Conservation (phyloP, 2,888 invertebrate species). For the Cantharis nigra region DNA sequence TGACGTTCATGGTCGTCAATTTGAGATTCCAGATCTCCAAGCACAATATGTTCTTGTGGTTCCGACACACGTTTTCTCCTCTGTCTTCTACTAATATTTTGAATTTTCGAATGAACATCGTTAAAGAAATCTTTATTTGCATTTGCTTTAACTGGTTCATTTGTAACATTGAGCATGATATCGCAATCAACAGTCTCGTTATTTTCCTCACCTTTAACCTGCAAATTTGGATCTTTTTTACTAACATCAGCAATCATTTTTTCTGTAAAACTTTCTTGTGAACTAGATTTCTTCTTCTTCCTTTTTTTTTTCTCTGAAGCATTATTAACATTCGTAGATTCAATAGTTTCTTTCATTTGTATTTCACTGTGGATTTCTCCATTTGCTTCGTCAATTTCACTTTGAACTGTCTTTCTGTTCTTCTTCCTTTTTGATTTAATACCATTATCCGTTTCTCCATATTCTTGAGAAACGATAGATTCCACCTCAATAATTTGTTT, state of each 20-base stretch:
- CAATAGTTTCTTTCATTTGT: background rate
- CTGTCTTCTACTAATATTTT: background rate
- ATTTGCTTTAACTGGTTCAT: background rate
- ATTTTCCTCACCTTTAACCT: background rate
- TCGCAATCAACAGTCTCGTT: background rate
- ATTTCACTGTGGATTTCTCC: background rate
- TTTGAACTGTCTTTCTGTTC: background rate
- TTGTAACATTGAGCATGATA: background rate
- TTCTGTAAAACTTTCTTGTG: too few relatives aligned
- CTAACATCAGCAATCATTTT: background rate
- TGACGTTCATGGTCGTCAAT: background rate
- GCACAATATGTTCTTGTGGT: background rate
- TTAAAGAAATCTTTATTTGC: background rate
- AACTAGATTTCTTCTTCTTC: too few relatives aligned
- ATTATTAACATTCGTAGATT: background rate
- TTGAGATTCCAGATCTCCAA: background rate
- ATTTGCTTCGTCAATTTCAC: background rate
- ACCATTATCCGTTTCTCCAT: background rate
- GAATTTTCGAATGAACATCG: background rate
- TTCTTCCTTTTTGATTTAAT: background rate
- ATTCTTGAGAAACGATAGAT: background rate
- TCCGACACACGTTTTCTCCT: background rate
- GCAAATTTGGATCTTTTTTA: background rate
- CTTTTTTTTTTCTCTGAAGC: background rate
- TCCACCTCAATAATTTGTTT: background rate